These are phyloP conservation scores for Operophtera brumata DNA, from an alignment of 2,888 invertebrate genomes.

Conservation along the genomic window DNA sequence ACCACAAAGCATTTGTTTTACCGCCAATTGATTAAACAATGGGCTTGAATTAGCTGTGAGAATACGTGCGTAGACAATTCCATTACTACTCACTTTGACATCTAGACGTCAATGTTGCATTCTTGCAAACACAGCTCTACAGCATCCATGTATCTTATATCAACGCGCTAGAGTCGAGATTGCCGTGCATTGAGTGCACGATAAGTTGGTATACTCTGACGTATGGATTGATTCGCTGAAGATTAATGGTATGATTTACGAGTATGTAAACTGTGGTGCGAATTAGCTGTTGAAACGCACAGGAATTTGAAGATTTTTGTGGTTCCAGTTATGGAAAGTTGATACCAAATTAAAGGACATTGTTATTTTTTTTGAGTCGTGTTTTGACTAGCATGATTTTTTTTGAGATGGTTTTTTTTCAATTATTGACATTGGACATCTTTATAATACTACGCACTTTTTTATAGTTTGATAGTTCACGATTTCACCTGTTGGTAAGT, in stretches of 20 bases:
- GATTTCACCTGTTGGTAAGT: no score
- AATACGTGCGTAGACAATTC: constrained; percentile 43
- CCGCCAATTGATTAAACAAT: constrained; percentile 42
- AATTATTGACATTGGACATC: no score
- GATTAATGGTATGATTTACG: constrained; percentile 38
- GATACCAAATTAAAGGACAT: no score
- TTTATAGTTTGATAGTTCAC: no score
- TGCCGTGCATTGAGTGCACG: neutral
- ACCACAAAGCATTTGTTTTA: constrained; percentile 22
- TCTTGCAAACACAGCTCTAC: constrained; percentile 33
- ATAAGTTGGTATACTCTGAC: constrained; percentile 34
- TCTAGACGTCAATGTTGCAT: constrained; percentile 47
- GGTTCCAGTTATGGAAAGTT: constrained; percentile 2
- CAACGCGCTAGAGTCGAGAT: constrained; percentile 1
- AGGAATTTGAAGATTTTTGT: constrained; percentile 5
- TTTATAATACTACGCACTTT: no score
- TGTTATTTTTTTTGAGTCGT: no score
- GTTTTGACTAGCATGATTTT: no score
- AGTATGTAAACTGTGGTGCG: constrained; percentile 17
- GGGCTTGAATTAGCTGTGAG: constrained; percentile 31
- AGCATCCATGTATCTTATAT: constrained; percentile 1
- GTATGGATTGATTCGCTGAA: constrained; percentile 49
- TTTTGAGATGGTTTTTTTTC: no score
- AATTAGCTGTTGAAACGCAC: constrained; percentile 6
- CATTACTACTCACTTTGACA: constrained; percentile 45